Base-by-base conservation (phyloP, 1,140 invertebrate species). In the Drosophila lacertosa region DNA sequence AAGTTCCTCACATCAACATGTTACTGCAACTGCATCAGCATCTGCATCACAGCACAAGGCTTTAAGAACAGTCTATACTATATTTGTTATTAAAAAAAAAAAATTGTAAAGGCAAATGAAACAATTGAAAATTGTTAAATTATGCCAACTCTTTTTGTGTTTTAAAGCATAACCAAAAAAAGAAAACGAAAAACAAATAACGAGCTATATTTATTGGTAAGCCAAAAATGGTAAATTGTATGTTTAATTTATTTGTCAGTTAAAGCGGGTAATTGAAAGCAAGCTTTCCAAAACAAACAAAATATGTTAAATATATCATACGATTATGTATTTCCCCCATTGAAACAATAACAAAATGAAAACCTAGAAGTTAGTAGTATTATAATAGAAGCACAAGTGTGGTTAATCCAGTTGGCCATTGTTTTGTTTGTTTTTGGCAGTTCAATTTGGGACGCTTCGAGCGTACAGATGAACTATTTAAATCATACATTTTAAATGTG, bases 401-500 rank as follows among this genome's bases (percentile, higher is more conserved):
- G 62, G 32, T 45, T 4, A 29, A 40, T 5, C 42, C 50, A 54
- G 51, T 33, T 51, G 48, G 39, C 11, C 9, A 48, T 59, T 67
- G 35, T 53, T 72, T 60, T 74, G 13, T 72, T 60, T 74, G 13
- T 44, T 62, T 55, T 55, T n/a, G 33, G 16, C n/a, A 50, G 29
- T 40, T 59, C 57, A 53, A 67, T 44, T 58, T 48, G 6, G 40
- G 40, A n/a, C 47, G 39, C 65, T 67, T 13, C 57, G 65, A 60
- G 65, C 39, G 57, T 13, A 24, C 20, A 24, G 51, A 50, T 45
- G 18, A 63, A 53, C 44, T 81, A 71, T 88, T 77, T 71, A 35
- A 73, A 68, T 74, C 76, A 60, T 69, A 76, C 76, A 84, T 80
- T 89, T 89, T 59, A 74, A 86, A 86, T 77, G 82, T 88, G 74